Base-by-base conservation (phyloP, 2,797 vertebrate species). In the Spinus pinus region DNA sequence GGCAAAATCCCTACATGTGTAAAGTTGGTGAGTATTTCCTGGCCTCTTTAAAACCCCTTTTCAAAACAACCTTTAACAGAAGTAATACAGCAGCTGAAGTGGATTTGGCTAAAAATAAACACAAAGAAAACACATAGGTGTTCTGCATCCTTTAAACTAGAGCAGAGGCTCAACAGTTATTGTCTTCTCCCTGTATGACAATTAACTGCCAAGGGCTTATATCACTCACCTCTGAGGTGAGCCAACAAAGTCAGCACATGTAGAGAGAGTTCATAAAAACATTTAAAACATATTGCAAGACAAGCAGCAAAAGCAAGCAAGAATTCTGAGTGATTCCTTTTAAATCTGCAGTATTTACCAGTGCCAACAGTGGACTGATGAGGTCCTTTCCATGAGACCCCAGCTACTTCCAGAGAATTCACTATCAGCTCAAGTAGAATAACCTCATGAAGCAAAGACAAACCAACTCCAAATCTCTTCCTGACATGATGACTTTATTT, bases 141-240 rank as follows among this genome's bases (percentile, higher is more conserved):
- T 75, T 75, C 73, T 72, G 64, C 22, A 62, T 28, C 46, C 56
- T 57, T n/a, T 7, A 21, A 71, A 12, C 5, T 23, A 90, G 30
- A n/a, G 64, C 4, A 2, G 46, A 88, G 17, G 37, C 66, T 93
- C 74, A 71, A 85, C 33, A 77, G 33, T 31, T 37, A 54, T 30
- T 27, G 20, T 66, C 30, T 12, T 47, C 28, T 73, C 30, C 37
- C 19, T 0, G 0, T 3, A 0, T 9, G 57, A 60, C 69, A 90
- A 82, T 49, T 77, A 72, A 54, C 49, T 71, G 56, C 33, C n/a
- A 86, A 77, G 35, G 33, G 51, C 30, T 81, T 61, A 10, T 20
- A 83, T 46, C 62, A 15, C 14, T 85, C 67, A 51, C 16, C 58
- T 61, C 24, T 81, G n/a, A 95, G 57, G n/a, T 47, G 28, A 81